Base-by-base conservation (phyloP, 2,113 vertebrate genomes). In the Aphelocoma coerulescens region DNA sequence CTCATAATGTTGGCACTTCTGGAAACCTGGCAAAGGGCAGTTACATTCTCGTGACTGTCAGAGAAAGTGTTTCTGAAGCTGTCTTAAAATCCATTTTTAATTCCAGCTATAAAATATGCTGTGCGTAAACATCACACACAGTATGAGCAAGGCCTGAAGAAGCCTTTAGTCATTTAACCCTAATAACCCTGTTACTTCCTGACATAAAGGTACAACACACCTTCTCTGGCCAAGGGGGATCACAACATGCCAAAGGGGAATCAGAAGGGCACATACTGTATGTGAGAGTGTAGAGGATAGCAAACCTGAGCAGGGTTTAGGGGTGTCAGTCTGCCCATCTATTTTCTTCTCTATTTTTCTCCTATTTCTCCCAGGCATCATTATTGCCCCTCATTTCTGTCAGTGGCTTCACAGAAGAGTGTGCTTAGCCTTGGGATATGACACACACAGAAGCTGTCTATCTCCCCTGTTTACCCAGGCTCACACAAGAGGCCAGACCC, bases 1-100 rank as follows among this genome's bases (percentile, higher is more conserved):
- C 13, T 62, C 3, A 4, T 9, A 72, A 35, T 1, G 7, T 11
- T 46, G 76, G 69, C 23, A 14, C 57, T 79, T 67, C 28, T 76
- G 74, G 41, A 79, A 91, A 61, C n/a, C 55, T 68, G 51, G 46
- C 1, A 0, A 79, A 65, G 10, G 17, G 3, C 0, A 0, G 59
- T 85, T 39, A 16, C 32, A 59, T 24, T 73, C 16, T 24, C 0
- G 0, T 33, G 44, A 32, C 15, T 58, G 24, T 28, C 62, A 76
- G 46, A 41, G 6, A 21, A 48, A 59, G 3, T 9, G 14, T 35
- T 65, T 82, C n/a, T 89, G 32, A 58, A 59, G 58, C 32, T 44
- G 18, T 21, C 33, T 58, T 58, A 85, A 85, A 82, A 79, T 26
- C 20, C 6, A 9, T 66, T 85, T 91, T 44, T 54, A 71, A 58